These are phyloP conservation scores for Chiloscyllium plagiosum DNA, from an alignment of 2,113 vertebrate species.

Conservation along the genomic window DNA sequence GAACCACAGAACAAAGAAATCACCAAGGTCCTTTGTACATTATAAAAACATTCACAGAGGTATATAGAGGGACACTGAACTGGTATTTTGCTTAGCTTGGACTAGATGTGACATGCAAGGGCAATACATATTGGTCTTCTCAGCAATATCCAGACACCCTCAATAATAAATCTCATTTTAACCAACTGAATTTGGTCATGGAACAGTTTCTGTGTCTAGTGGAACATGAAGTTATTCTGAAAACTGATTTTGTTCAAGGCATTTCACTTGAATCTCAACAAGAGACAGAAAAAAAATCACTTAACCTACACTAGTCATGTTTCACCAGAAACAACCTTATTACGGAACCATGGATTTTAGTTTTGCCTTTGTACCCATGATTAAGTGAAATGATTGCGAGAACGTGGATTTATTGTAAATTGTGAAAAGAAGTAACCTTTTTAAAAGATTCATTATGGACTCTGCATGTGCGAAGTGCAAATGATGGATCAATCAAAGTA, in stretches of 20 bases:
- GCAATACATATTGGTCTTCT: background rate
- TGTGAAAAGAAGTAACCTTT: background rate
- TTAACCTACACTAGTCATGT: background rate
- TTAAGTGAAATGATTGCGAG: background rate
- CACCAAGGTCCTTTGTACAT: constrained; percentile 12
- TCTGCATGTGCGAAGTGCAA: background rate
- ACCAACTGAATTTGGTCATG: constrained; percentile 28
- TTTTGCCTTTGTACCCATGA: background rate
- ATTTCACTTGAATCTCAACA: background rate
- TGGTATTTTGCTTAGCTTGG: background rate
- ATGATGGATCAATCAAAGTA: background rate
- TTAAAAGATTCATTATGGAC: background rate
- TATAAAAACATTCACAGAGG: background rate
- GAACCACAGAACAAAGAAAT: constrained; percentile 31
- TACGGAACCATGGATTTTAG: background rate
- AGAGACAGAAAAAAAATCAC: background rate
- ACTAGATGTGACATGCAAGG: background rate
- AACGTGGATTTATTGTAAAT: background rate
- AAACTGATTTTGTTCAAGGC: constrained; percentile 40
- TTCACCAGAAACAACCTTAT: background rate
- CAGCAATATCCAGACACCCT: background rate
- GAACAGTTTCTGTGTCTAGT: constrained; percentile 39
- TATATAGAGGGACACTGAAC: constrained; percentile 2
- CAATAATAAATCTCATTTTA: background rate
- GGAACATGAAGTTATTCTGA: constrained; percentile 38